Base-by-base conservation (phyloP, 2,797 vertebrate species). In the Diplodus sargus region DNA sequence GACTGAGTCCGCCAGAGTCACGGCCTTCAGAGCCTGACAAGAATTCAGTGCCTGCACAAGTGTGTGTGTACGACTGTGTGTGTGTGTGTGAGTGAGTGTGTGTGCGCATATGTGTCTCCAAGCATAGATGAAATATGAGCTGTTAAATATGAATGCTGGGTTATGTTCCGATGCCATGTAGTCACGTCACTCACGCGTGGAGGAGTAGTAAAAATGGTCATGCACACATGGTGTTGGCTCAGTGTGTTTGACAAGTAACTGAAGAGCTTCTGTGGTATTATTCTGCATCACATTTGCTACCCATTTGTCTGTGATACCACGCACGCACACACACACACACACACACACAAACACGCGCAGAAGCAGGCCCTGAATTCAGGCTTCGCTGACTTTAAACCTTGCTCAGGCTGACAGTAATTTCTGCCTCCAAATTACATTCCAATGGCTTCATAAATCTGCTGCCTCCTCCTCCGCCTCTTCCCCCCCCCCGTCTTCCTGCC, bases 381-480 rank as follows among this genome's bases (percentile, higher is more conserved):
- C 93, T 94, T 89, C 90, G 89, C 85, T 93, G 94, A 93, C 90
- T 95, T 94, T 95, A 95, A 95, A 95, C 93, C 94, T 92, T 91
- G 92, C 94, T 92, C 91, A 89, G 93, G 87, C 93, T 94, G 94
- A 95, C 94, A 94, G 94, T 95, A 95, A 95, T 95, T 96, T 95
- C 94, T 95, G 93, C 92, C 93, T 95, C 92, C 94, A 96, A 95
- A 96, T 96, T 94, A 95, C 94, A 95, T 95, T 96, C 94, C 94
- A 95, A 95, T 95, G 91, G 94, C 93, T 94, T 95, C 95, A 95
- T 96, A 95, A 95, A 96, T 96, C 95, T 95, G 91, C 90, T 85
- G 86, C 90, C 92, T 92, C 90, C 92, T 89, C 93, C 91, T 85
- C 88, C 81, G 51, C 82, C 88, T 89, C 85, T 62, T 87, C 78